Base-by-base conservation (phyloP, 37 sponge, comb jelly and placozoan species). In the Chondrosia reniformis region DNA sequence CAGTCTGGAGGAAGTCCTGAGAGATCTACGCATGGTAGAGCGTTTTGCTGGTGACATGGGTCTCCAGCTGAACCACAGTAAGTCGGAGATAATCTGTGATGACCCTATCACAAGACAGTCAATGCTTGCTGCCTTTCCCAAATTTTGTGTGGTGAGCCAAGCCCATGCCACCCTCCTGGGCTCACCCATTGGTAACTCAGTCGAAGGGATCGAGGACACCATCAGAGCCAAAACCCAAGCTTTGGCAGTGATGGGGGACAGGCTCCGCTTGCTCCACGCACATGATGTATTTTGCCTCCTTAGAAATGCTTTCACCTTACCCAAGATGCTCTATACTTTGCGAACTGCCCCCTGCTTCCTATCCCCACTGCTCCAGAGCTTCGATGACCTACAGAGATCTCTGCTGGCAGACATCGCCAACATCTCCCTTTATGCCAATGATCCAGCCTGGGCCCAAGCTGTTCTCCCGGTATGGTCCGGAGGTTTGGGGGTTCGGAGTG, bases 251-350 rank as follows among this genome's bases (percentile, higher is more conserved):
- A 30, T 67, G 55, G 72, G 72, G 2, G 76, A 83, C 30, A 76
- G 80, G 46, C 85, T 85, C 9, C 30, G 31, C n/a, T 25, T 39
- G 41, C 25, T 85, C 9, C 22, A 46, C 27, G 28, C 64, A 32
- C 85, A 85, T 55, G 85, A 79, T 75, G 80, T 56, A 41, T 46
- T 73, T 46, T 55, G 66, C 36, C 79, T 84, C 0, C 63, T 85
- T 1, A 21, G 57, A 10, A 49, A 85, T 41, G 74, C 81, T 22
- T 75, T 85, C 46, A 56, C 87, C 27, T 75, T 86, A 52, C 81
- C 87, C 21, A 81, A 81, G 43, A 61, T 86, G 13, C 45, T 81
- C 0, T 55, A 86, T 38, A 49, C 67, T 5, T 73, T 86, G 30
- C 40, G 87, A 33, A 81, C 82, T 46, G 45, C 87, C 19, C 87